phyloP scores from a whole-genome alignment of 2,113 vertebrate species.

The Erythrolamprus reginae region DNA sequence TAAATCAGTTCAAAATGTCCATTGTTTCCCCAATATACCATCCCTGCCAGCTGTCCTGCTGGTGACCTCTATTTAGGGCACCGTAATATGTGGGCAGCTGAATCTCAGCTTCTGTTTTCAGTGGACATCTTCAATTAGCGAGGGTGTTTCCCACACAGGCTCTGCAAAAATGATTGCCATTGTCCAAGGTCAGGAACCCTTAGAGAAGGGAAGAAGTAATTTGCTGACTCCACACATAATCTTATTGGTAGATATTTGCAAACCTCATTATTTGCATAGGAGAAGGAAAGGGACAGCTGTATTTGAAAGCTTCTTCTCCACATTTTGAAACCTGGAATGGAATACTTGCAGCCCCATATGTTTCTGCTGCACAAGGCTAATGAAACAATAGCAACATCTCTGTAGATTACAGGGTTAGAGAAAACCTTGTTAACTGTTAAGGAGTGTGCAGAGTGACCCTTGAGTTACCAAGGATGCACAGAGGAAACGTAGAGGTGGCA shows the following conservation, averaged over 20 bases:
- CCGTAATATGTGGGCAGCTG: constrained; percentile 33
- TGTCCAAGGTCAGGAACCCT: constrained; percentile 39
- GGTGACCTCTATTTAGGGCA: constrained; percentile 40
- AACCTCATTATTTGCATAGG: not conserved
- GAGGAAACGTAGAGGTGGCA: too few species aligned
- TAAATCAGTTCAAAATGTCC: not conserved
- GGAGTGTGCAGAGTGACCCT: too few species aligned
- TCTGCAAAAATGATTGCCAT: constrained; percentile 43
- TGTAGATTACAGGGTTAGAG: too few species aligned
- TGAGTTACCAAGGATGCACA: too few species aligned
- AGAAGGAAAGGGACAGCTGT: not conserved
- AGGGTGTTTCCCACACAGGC: constrained; percentile 48
- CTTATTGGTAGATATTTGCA: not conserved
- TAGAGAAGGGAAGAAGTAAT: constrained; percentile 21
- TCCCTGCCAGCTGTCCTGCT: constrained; percentile 19
- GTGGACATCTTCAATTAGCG: constrained; percentile 32
- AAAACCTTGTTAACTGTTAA: too few species aligned
- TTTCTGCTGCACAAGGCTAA: not conserved
- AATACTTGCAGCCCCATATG: not conserved
- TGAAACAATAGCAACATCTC: not conserved
- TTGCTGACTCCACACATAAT: constrained; percentile 11
- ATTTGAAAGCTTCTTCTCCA: not conserved
- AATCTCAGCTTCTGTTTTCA: constrained; percentile 35
- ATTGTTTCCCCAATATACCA: not conserved
- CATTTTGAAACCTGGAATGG: not conserved